Conservation (phyloP, 2,113 vertebrate species). For the Dermatemys mawii region DNA sequence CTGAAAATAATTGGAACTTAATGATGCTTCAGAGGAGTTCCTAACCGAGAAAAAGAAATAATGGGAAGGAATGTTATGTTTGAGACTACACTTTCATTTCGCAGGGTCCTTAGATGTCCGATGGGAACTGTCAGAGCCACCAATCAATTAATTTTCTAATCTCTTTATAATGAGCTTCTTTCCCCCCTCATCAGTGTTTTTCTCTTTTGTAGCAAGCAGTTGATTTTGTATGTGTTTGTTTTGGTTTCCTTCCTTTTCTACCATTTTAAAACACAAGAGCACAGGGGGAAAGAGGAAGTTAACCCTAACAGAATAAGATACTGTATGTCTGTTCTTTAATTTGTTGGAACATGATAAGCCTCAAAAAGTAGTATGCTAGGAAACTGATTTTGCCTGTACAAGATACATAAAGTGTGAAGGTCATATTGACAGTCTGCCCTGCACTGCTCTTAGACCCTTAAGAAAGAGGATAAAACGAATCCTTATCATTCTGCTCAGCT, state of each 20-base stretch:
- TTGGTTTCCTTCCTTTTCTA: conserved; percentile 23
- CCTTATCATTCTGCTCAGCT: conserved; percentile 46
- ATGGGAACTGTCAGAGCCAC: conserved; percentile 53
- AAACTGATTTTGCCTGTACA: conserved; percentile 44
- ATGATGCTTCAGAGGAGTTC: conserved; percentile 59
- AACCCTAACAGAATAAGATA: not conserved
- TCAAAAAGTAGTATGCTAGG: not conserved
- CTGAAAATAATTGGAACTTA: conserved; percentile 66
- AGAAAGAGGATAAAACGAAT: too few relatives aligned
- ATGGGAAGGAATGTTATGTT: conserved; percentile 46
- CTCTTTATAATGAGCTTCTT: conserved; percentile 56
- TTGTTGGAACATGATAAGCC: conserved; percentile 12
- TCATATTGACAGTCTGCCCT: conserved; percentile 31
- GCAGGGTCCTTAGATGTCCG: conserved; percentile 36
- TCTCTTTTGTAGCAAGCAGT: conserved; percentile 37
- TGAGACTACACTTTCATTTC: conserved; percentile 44
- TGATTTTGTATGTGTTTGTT: conserved; percentile 22
- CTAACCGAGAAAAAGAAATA: conserved; percentile 16
- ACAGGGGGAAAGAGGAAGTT: not conserved
- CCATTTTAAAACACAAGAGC: conserved; percentile 11
- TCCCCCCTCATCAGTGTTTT: conserved; percentile 50
- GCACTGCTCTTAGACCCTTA: conserved; percentile 67
- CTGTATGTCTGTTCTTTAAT: conserved; percentile 10
- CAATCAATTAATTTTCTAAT: conserved; percentile 67
- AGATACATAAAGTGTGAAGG: not conserved